Percentiles rank a stretch among this genome's conserved stretches.
phyloP scores from a whole-genome alignment of 2,113 vertebrate genomes.

The Rhegmatorhina hoffmannsi region DNA sequence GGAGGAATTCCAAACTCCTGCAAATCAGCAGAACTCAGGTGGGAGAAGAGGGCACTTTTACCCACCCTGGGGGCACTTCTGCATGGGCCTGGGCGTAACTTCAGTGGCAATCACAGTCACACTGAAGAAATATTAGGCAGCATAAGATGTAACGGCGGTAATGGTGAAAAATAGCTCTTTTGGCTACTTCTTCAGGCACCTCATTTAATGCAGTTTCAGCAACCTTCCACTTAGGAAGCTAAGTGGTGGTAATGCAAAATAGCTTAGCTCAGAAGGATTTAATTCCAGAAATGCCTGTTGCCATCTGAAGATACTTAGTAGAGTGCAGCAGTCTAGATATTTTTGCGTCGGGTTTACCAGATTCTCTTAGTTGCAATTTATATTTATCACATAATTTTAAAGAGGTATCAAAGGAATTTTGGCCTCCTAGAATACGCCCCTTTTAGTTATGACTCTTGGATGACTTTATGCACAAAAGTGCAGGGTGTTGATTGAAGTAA shows the following conservation, averaged over 20 bases:
- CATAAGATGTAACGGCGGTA: background rate
- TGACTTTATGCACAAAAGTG: conserved; percentile 7
- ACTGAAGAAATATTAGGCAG: background rate
- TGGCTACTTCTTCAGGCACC: background rate
- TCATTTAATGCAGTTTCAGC: background rate
- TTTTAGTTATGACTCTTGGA: conserved; percentile 39
- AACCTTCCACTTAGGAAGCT: background rate
- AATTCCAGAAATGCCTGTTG: conserved; percentile 24
- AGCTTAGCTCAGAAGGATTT: background rate
- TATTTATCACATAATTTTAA: conserved; percentile 16
- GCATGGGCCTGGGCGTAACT: background rate
- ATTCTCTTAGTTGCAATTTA: background rate
- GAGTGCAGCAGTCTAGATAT: background rate
- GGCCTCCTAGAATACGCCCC: background rate
- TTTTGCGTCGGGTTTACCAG: conserved; percentile 17
- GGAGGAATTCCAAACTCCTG: background rate
- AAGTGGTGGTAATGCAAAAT: background rate
- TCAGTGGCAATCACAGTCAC: background rate
- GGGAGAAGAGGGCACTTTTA: background rate
- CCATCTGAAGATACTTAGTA: conserved; percentile 27
- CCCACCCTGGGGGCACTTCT: background rate
- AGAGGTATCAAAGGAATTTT: conserved; percentile 13
- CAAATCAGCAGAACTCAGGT: background rate
- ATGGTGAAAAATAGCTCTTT: background rate
- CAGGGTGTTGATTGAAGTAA: background rate